Base-by-base conservation (phyloP, 2,797 vertebrate genomes). In the Distichodus sexfasciatus region DNA sequence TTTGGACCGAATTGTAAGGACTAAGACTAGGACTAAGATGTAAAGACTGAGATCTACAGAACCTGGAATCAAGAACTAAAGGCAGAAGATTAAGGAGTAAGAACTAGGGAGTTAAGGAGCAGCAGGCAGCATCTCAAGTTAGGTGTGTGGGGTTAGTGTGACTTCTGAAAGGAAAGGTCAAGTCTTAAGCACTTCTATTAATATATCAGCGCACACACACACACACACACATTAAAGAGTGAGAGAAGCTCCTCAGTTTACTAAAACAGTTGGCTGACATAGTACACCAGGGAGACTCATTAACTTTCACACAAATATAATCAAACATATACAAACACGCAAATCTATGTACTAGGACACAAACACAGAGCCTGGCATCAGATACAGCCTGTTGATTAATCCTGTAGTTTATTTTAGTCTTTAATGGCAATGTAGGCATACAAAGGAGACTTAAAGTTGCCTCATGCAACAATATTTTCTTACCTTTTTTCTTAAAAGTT, bases 161-260 rank as follows among this genome's bases (percentile, higher is more conserved):
- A 2, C 47, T 66, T 68, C 74, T 59, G 14, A 21, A 71, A 43
- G 47, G 47, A 76, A 79, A 79, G 77, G 74, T 79, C 58, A 58
- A 47, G 53, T 76, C 77, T 76, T 76, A 76, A 51, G 63, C 71
- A 68, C 59, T 6, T 71, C 77, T 79, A 79, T 76, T 61, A 74
- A 79, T 79, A 76, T 36, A 46, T 66, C 51, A 29, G 26, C 35
- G 57, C 8, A 36, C 23, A 74, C 68, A 67, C 62, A 69, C 48
- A 60, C 33, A 66, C 31, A 65, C 51, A 29, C 9, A 6, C 28
- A 65, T 50, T 29, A 48, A 50, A 47, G 46, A 4, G 8, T 26
- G 14, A 61, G 8, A 35, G 14, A 61, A 9, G 11, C 47, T 50
- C 23, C 47, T 50, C 47, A 28, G 47, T 50, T 50, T 50, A 50